Evolutionary conservation across 2,113 vertebrate genomes (phyloP), one percentile per base, ranked within the genome.

Genomic region (Oenanthe melanoleuca): DNA sequence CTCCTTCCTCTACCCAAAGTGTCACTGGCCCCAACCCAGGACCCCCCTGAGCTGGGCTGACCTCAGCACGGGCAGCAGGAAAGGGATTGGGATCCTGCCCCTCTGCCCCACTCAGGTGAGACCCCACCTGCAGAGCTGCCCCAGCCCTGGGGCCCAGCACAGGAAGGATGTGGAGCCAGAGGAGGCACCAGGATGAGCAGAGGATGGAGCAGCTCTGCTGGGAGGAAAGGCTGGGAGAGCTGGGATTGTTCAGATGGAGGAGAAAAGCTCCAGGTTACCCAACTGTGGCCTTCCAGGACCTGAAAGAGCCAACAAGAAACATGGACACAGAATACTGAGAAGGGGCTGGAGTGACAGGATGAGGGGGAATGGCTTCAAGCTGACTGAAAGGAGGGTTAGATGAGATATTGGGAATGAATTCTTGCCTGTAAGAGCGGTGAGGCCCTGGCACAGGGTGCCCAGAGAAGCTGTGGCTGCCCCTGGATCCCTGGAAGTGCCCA

Each of bases 401-500:
- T 37, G 50, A 25, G 18, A 50, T 64, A 31, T 6, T 34, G 29
- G 59, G 34, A 31, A 65, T 1, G 2, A 50, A 57, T 64, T 5
- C 0, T 1, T 71, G 0, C 0, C 25, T 71, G 11, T 4, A 25
- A 49, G 57, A 9, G 14, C 0, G 31, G 0, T 0, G 3, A 72
- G 50, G 22, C 22, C 31, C 31, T 57, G 42, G 59, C 59, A 57
- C 25, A 50, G 42, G 10, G 0, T 63, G 29, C 16, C 40, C 84
- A 80, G 42, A 37, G 59, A 0, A 80, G 42, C 66, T 88, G 50
- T 65, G 67, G 50, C 59, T 52, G 37, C 22, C 12, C 50, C 22
- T 53, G 45, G 3, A 45, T 38, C n/a, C 53, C 38, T 73, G 69
- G 67, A 0, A 60, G 28, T 40, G 45, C 7, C 24, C 38, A 8